Base-by-base conservation (phyloP, 2,113 vertebrate genomes). In the Ameiurus melas region DNA sequence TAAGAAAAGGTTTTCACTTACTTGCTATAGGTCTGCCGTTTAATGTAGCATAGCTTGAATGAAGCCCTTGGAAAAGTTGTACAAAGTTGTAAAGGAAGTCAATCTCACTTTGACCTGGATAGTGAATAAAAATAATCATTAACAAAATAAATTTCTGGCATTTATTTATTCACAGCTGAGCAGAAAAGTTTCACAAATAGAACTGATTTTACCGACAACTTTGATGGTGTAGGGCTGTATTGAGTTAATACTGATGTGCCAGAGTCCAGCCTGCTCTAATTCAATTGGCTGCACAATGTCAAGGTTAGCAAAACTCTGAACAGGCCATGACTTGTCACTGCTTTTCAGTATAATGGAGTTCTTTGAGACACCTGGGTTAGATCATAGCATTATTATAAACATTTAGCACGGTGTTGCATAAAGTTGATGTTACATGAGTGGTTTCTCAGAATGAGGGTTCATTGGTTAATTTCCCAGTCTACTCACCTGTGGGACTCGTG, bases 21-120 rank as follows among this genome's bases (percentile, higher is more conserved):
- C 94, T 93, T 90, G 91, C 90, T n/a, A 93, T 47, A 43, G 91
- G 93, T 8, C 93, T 94, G 79, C 93, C 91, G 43, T 93, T 93
- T 84, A 93, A 94, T 7, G 92, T 80, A 79, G 88, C 83, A 62
- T 92, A 93, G 79, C 92, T 91, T 2, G 88, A 83, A 10, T 91
- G 90, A 30, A 83, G 86, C 43, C 91, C 92, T 51, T 91, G 47
- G 4, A 64, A 83, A 6, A 85, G 75, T 79, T 95, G 91, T 55
- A 95, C 89, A 85, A 95, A 92, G 75, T 92, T 86, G 75, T 77
- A 94, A 30, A 95, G 91, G 60, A 95, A 94, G 86, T 94, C 90
- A 83, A 94, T 70, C 43, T 66, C 89, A 84, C 94, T 95, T 64
- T 93, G 93, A 91, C 93, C 95, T 95, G 90, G 62, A 83, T 53